phyloP scores from a whole-genome alignment of 2,113 vertebrate species.

The Globicephala melas region DNA sequence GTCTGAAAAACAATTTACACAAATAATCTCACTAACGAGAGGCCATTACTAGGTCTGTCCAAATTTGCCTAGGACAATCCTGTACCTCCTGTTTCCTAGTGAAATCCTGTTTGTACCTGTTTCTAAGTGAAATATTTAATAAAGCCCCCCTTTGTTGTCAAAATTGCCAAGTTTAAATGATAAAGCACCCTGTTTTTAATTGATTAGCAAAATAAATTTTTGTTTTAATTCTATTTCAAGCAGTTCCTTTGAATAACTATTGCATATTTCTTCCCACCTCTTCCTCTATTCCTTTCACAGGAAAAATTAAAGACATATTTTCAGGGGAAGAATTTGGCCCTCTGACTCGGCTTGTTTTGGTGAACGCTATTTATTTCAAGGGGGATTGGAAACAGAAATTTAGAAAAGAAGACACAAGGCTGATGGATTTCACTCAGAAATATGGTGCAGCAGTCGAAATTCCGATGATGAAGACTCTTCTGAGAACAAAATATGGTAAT shows the following conservation, averaged over 20 bases:
- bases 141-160: neutral
- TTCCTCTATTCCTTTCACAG: neutral
- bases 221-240: neutral
- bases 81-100: neutral
- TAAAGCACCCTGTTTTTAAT: neutral
- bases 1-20: neutral
- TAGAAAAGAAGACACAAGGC: slow-evolving; percentile 58
- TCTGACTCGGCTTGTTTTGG: slow-evolving; percentile 74
- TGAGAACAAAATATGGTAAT: slow-evolving; percentile 60
- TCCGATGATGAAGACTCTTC: slow-evolving; percentile 68
- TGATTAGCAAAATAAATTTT: neutral
- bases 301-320: slow-evolving; percentile 77
- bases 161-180: neutral
- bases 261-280: neutral
- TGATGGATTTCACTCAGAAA: slow-evolving; percentile 66
- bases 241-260: neutral
- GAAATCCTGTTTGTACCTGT: neutral
- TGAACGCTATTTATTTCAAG: slow-evolving; percentile 79
- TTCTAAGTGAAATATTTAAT: neutral
- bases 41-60: neutral
- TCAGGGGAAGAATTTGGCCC: slow-evolving; percentile 73
- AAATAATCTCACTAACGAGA: neutral
- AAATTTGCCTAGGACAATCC: neutral
- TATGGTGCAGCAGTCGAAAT: slow-evolving; percentile 56
- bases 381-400: slow-evolving; percentile 77